Evolutionary conservation across 2,113 vertebrate species (phyloP).

Genomic region (Orientallactaga bullata): DNA sequence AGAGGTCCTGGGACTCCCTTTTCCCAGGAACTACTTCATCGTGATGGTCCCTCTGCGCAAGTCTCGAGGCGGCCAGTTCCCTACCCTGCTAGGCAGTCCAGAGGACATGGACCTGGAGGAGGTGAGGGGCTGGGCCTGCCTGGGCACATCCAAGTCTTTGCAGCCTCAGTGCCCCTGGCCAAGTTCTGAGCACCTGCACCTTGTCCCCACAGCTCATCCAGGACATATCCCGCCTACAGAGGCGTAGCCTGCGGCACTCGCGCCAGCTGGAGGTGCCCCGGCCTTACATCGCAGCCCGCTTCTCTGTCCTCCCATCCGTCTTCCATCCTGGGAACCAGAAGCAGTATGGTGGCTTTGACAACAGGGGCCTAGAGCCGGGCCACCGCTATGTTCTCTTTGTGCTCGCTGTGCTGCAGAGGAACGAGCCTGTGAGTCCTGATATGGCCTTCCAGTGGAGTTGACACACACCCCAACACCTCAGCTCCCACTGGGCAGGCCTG

Average conservation of each 20-base stretch:
- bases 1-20: rapidly evolving
- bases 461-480: not conserved
- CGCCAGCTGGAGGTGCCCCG: slow-evolving; percentile 92
- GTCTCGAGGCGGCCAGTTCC: slow-evolving; percentile 89
- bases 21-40: slow-evolving; percentile 92
- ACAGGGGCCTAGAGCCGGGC: slow-evolving; percentile 93
- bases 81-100: slow-evolving; percentile 91
- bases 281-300: slow-evolving; percentile 96
- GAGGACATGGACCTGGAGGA: slow-evolving; percentile 98
- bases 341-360: slow-evolving; percentile 94
- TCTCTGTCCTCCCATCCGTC: slow-evolving; percentile 91
- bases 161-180: not conserved
- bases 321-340: slow-evolving; percentile 95
- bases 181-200: not conserved
- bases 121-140: slow-evolving; percentile 84
- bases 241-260: slow-evolving; percentile 94
- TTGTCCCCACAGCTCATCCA: slow-evolving; percentile 89
- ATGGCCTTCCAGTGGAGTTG: not conserved
- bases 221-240: slow-evolving; percentile 90
- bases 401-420: slow-evolving; percentile 93
- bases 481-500: not conserved
- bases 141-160: not conserved
- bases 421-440: slow-evolving; percentile 88
- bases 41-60: slow-evolving; percentile 95
- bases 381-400: slow-evolving; percentile 96